phyloP scores from a whole-genome alignment of 1,140 invertebrate species.

The Bombyx mandarina region DNA sequence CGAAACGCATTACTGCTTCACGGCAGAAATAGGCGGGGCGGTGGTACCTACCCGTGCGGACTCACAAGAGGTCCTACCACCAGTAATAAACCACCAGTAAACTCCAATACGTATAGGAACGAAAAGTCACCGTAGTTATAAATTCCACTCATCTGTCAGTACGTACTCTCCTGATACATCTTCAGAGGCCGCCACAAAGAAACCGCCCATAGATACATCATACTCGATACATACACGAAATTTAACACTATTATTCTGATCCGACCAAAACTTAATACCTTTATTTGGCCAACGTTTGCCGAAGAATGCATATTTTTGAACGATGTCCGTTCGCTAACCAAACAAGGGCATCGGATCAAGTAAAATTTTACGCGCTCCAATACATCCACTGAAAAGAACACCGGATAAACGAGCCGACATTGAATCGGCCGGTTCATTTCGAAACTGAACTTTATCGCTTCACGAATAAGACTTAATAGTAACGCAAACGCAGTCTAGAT shows the following conservation, averaged over 20 bases:
- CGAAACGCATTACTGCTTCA: too few relatives aligned
- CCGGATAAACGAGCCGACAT: conserved; percentile 14
- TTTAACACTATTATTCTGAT: conserved; percentile 64
- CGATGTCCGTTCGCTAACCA: conserved; percentile 58
- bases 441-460: conserved; percentile 19
- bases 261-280: conserved; percentile 53
- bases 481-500: conserved; percentile 1
- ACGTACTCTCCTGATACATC: neutral
- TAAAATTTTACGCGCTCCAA: conserved; percentile 58
- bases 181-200: conserved; percentile 32
- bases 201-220: conserved; percentile 58
- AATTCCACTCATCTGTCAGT: too few relatives aligned
- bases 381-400: conserved; percentile 47
- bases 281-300: conserved; percentile 40
- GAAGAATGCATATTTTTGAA: conserved; percentile 29
- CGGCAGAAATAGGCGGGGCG: too few relatives aligned
- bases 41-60: too few relatives aligned
- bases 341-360: conserved; percentile 44
- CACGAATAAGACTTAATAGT: conserved; percentile 9
- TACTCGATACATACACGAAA: conserved; percentile 53
- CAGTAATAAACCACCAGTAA: too few relatives aligned
- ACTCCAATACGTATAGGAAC: too few relatives aligned
- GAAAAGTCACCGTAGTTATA: too few relatives aligned
- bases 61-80: too few relatives aligned
- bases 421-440: conserved; percentile 3